Evolutionary conservation across 2,888 invertebrate species (phyloP), one percentile per base, ranked within the genome.

Genomic region (Oscheius sp.): DNA sequence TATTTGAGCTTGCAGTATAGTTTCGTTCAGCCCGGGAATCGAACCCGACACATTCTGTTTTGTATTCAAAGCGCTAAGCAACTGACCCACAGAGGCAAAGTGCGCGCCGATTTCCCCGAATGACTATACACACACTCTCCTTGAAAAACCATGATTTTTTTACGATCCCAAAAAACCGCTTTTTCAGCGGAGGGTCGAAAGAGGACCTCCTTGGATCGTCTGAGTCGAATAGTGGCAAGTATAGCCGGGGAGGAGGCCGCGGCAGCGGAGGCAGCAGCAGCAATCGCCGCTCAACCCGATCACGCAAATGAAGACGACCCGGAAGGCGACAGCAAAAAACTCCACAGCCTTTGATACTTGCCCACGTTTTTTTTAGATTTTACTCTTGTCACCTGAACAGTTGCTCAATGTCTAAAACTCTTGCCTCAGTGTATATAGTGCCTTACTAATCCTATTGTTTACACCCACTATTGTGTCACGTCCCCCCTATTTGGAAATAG

Each of bases 211-310:
- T 70, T 82, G 78, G 82, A 81, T 73, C 74, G 78, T 47, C 71
- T 82, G 63, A 71, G 76, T n/a, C 74, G 78, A 59, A 82, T 82
- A 70, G 82, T 82, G 63, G 82, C 74, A 70, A 82, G 73, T 66
- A 82, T 82, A 60, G 70, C 70, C 60, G 68, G 74, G 55, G 74
- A 74, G 74, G 74, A 74, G 9, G 74, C 42, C 37, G 47, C 63
- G 9, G 48, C 47, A 10, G 60, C 21, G 9, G 74, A 21, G 47
- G 47, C 63, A 29, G 48, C 47, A 10, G 60, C 21, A n/a, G 60
- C 42, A 10, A 37, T 60, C 60, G 70, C 32, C 55, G 68, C 11
- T 50, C 51, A 42, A 66, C 51, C 74, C 58, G 68, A 74, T 35
- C 47, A 50, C 74, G 74, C 13, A 74, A 74, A 59, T 65, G 51